These are phyloP conservation scores for Henricia sp. DNA, from an alignment of 53 echinoderm and acorn worm genomes.

Conservation along the genomic window DNA sequence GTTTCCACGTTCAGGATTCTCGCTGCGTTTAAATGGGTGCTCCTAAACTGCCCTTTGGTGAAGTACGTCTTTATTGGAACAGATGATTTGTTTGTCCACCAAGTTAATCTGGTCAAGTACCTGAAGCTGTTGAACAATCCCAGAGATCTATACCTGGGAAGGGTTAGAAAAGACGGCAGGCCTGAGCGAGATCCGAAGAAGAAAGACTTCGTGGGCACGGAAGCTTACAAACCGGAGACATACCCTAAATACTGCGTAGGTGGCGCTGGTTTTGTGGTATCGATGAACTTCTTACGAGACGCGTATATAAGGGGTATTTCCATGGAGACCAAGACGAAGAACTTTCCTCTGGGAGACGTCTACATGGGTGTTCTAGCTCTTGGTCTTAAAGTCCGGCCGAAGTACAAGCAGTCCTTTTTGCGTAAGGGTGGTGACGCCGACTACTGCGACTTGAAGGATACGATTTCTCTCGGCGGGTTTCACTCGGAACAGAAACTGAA, in stretches of 20 bases:
- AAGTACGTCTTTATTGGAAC: constrained; percentile 78
- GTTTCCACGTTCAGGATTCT: constrained; percentile 72
- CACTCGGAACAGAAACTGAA: constrained; percentile 50
- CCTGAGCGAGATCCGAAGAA: constrained; percentile 58
- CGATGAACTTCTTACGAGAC: constrained; percentile 60
- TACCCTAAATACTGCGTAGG: constrained; percentile 91
- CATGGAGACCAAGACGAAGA: constrained; percentile 43
- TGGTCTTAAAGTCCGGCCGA: constrained; percentile 59
- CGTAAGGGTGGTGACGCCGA: constrained; percentile 82
- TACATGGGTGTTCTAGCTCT: constrained; percentile 70
- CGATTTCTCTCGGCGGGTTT: constrained; percentile 83
- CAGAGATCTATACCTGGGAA: constrained; percentile 64
- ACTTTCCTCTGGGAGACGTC: constrained; percentile 78
- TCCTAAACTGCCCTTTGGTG: constrained; percentile 67
- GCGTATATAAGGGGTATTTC: constrained; percentile 56
- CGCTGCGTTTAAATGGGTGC: constrained; percentile 80
- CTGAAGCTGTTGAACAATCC: constrained; percentile 53
- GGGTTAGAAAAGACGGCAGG: constrained; percentile 75
- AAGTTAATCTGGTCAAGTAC: constrained; percentile 59
- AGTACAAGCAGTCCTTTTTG: constrained; percentile 78
- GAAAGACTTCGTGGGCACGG: constrained; percentile 70
- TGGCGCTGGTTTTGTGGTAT: constrained; percentile 87
- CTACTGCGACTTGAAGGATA: constrained; percentile 79
- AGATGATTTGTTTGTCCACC: constrained; percentile 82
- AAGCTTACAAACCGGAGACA: constrained; percentile 53